Evolutionary conservation across 35 echinoderm and acorn worm genomes (phyloP).

Genomic region (Ptychodera flava): DNA sequence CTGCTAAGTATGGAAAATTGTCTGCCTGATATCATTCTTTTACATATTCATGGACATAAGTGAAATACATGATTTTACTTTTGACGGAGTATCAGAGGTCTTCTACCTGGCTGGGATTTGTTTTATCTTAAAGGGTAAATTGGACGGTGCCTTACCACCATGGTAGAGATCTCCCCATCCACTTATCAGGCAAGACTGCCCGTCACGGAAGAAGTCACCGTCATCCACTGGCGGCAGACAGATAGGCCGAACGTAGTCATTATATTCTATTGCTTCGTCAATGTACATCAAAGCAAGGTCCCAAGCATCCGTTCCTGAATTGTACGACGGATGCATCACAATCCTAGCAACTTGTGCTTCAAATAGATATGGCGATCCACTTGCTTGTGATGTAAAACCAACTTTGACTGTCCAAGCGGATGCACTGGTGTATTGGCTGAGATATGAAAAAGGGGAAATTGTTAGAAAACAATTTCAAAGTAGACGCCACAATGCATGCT

Average conservation of each 20-base stretch:
- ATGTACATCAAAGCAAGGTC: neutral
- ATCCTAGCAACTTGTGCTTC: neutral
- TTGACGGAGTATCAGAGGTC: neutral
- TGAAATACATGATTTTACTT: neutral
- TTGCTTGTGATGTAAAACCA: neutral
- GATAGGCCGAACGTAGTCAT: neutral
- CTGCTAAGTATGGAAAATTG: neutral
- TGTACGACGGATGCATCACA: neutral
- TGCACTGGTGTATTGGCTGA: no score
- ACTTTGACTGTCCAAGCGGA: no score
- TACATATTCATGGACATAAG: neutral
- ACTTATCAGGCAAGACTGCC: neutral
- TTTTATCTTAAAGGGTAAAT: no score
- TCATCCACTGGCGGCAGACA: neutral
- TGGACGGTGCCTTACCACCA: neutral
- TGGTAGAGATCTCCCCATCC: neutral
- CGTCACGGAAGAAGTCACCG: neutral
- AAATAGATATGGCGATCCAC: neutral
- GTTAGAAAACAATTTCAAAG: no score
- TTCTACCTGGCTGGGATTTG: no score
- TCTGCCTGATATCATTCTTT: neutral
- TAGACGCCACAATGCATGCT: no score
- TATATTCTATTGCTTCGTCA: neutral
- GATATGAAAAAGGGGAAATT: no score
- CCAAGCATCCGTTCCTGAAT: neutral